Conservation (phyloP, 92 coral and sea anemone genomes). For the Heliopora coerulea region DNA sequence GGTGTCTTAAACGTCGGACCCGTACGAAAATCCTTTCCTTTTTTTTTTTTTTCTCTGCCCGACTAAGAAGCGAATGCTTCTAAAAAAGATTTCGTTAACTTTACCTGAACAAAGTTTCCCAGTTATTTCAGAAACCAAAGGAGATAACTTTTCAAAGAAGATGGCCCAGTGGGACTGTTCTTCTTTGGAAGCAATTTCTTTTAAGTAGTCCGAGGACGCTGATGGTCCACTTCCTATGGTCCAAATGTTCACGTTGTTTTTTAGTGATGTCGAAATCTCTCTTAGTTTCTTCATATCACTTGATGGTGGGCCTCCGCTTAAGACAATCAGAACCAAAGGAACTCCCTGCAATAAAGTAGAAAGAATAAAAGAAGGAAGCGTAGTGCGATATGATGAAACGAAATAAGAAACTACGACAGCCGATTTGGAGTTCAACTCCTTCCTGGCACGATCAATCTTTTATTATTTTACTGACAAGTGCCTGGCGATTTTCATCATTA, state of each 20-base stretch:
- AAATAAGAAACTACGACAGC: no score
- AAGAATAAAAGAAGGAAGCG: neutral
- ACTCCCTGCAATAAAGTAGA: constrained; percentile 17
- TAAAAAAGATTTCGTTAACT: neutral
- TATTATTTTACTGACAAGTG: no score
- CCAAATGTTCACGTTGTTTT: constrained; percentile 30
- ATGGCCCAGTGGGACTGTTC: constrained; percentile 9
- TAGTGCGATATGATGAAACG: neutral
- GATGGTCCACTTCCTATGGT: constrained; percentile 39
- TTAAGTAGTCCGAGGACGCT: constrained; percentile 15
- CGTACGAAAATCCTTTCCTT: no score
- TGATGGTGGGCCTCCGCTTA: constrained; percentile 36
- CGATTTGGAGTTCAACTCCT: no score
- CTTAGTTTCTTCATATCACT: constrained; percentile 6
- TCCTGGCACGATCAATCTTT: no score
- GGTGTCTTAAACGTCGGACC: no score
- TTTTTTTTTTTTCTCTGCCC: no score
- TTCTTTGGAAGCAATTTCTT: constrained; percentile 17
- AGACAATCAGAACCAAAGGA: constrained; percentile 22
- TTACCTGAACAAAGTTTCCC: constrained; percentile 37
- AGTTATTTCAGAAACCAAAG: constrained; percentile 13
- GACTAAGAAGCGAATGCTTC: no score
- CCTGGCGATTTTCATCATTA: no score
- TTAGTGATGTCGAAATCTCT: constrained; percentile 24
- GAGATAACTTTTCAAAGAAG: constrained; percentile 27